A percentile compares a stretch with the other conserved stretches of the same genome.
phyloP scores from a whole-genome alignment of 1,140 invertebrate genomes.

The Listronotus bonariensis region DNA sequence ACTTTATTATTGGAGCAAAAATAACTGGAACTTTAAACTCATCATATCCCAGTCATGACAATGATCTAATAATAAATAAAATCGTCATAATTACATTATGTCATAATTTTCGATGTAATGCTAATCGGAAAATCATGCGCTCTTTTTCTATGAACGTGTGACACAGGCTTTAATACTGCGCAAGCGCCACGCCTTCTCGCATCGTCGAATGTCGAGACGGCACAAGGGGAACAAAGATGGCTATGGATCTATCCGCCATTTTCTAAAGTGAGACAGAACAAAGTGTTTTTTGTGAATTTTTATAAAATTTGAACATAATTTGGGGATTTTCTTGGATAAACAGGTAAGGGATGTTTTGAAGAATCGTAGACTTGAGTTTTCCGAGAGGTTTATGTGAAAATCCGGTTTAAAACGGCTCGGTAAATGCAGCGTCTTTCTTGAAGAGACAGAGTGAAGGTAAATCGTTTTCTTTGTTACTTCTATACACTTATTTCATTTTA shows the following conservation, averaged over 20 bases:
- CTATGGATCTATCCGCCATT: constrained; percentile 56
- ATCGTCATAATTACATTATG: constrained; percentile 36
- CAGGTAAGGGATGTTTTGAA: constrained; percentile 11
- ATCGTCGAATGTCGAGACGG: background rate
- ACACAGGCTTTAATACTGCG: constrained; percentile 18
- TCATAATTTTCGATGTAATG: constrained; percentile 30
- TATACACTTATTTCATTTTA: constrained; percentile 55
- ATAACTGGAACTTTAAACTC: constrained; percentile 33
- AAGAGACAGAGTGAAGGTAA: constrained; percentile 48
- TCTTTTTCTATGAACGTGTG: constrained; percentile 25
- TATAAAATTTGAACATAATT: constrained; percentile 37
- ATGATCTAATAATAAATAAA: constrained; percentile 35
- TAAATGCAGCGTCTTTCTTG: constrained; percentile 21
- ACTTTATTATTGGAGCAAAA: constrained; percentile 16
- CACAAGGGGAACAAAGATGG: constrained; percentile 55
- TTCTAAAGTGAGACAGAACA: constrained; percentile 57
- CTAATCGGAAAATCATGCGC: constrained; percentile 28
- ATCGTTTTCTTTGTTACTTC: constrained; percentile 55
- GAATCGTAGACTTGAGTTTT: background rate
- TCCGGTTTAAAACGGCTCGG: constrained; percentile 19
- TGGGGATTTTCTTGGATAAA: constrained; percentile 27
- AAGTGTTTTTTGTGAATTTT: constrained; percentile 50
- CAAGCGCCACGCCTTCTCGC: constrained; percentile 10
- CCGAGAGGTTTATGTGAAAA: constrained; percentile 34
- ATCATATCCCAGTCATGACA: constrained; percentile 17